A percentile compares a stretch with the other conserved stretches of the same genome.
Evolutionary conservation across 2,888 invertebrate species (phyloP).

Genomic region (Agrotis ipsilon): DNA sequence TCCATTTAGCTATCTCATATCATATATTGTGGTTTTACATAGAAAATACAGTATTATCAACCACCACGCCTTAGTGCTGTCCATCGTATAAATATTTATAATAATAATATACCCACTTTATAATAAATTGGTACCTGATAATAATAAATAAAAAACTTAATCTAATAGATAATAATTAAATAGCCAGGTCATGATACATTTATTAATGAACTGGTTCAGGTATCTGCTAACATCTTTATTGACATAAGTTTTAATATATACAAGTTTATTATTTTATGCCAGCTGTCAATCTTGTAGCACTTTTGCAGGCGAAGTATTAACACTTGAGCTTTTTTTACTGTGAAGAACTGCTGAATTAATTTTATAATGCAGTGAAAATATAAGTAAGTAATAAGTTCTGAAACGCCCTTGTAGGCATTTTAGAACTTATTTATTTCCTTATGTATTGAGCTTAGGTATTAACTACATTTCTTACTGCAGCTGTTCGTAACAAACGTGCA

Average conservation of each 20-base stretch:
- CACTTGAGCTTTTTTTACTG: neutral
- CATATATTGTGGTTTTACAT: conserved; percentile 54
- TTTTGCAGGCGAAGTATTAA: neutral
- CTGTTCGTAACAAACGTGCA: neutral
- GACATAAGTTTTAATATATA: conserved; percentile 1
- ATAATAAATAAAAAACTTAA: neutral
- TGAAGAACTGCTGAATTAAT: neutral
- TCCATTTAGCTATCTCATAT: conserved; percentile 1
- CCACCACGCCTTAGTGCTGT: conserved; percentile 51
- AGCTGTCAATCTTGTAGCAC: neutral
- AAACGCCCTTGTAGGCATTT: no score
- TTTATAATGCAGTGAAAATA: neutral
- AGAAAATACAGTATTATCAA: conserved; percentile 39
- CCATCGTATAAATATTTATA: conserved; percentile 12
- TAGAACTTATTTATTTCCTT: no score
- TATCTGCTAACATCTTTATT: conserved; percentile 6
- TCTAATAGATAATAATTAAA: conserved; percentile 3
- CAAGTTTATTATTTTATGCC: neutral
- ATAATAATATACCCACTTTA: conserved; percentile 13
- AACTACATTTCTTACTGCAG: no score
- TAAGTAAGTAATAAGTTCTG: no score
- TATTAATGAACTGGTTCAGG: conserved; percentile 4
- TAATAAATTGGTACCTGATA: neutral
- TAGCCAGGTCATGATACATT: neutral
- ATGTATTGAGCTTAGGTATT: no score